These are phyloP conservation scores for Enteromius argenteus DNA, from an alignment of 2,797 vertebrate genomes.

Conservation along the genomic window DNA sequence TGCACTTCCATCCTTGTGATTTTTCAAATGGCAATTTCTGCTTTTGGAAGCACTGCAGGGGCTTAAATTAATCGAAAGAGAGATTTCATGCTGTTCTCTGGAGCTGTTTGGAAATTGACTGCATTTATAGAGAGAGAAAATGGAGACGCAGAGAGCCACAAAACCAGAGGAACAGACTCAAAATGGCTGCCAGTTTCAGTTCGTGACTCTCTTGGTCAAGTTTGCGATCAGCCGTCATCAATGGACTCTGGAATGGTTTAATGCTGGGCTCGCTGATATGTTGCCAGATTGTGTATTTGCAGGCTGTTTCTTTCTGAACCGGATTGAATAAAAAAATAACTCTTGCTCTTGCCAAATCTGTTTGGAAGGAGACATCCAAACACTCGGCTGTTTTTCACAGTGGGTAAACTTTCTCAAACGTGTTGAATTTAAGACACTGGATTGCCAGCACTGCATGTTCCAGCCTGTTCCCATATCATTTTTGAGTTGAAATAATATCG, in stretches of 20 bases:
- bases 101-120: conserved; percentile 47
- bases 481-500: background rate
- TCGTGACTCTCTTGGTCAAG: conserved; percentile 22
- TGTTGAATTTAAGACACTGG: background rate
- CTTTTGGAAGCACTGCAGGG: conserved; percentile 55
- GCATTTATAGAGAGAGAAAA: conserved; percentile 43
- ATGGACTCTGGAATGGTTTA: conserved; percentile 20
- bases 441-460: background rate
- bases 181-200: conserved; percentile 37
- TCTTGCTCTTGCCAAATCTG: background rate
- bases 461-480: background rate
- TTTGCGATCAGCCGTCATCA: conserved; percentile 50
- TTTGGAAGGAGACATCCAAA: background rate
- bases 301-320: background rate
- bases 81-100: conserved; percentile 61
- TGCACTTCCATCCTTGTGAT: conserved; percentile 51
- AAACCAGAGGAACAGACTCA: conserved; percentile 38
- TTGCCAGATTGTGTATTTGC: background rate
- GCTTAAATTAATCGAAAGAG: conserved; percentile 59
- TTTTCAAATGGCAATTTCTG: conserved; percentile 61
- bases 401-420: background rate
- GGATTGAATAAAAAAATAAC: background rate
- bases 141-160: conserved; percentile 56
- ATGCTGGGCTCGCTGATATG: background rate
- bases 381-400: background rate